Conservation (phyloP, 2,113 vertebrate species). For the Amia ocellicauda region DNA sequence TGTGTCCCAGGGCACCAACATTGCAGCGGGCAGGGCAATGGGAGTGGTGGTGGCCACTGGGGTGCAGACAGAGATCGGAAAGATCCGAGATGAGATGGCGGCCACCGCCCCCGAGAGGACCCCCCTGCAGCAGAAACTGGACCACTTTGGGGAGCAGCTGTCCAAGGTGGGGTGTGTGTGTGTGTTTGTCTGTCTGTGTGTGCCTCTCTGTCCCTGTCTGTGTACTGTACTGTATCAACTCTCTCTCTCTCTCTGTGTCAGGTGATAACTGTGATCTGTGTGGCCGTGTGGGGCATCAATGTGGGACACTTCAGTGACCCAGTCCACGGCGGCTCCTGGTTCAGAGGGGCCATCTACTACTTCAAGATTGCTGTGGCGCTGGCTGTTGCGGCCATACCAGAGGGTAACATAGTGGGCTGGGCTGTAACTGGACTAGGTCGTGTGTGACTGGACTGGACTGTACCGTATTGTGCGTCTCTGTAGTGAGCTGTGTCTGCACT, state of each 20-base stretch:
- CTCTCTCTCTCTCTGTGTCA: constrained; percentile 46
- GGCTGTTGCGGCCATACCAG: constrained; percentile 86
- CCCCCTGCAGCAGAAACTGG: constrained; percentile 68
- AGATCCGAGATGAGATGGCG: constrained; percentile 72
- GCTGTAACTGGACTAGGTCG: no score
- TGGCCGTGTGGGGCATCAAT: constrained; percentile 93
- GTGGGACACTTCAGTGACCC: constrained; percentile 90
- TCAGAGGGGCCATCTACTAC: constrained; percentile 88
- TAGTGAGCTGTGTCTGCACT: no score
- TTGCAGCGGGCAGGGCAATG: constrained; percentile 64
- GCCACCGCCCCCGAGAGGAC: constrained; percentile 67
- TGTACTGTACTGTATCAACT: not conserved
- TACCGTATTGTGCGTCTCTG: no score
- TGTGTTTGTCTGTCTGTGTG: not conserved
- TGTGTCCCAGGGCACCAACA: constrained; percentile 68
- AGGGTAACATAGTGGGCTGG: constrained; percentile 66
- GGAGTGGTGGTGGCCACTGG: constrained; percentile 66
- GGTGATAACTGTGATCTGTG: constrained; percentile 91
- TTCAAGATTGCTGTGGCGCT: constrained; percentile 90
- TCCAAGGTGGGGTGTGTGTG: constrained; percentile 52
- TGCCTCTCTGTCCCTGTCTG: not conserved
- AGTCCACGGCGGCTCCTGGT: constrained; percentile 87
- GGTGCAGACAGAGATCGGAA: constrained; percentile 70
- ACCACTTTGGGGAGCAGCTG: constrained; percentile 72
- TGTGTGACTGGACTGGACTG: no score